Conservation (phyloP, 2,113 vertebrate species). For the Enhydra lutris region DNA sequence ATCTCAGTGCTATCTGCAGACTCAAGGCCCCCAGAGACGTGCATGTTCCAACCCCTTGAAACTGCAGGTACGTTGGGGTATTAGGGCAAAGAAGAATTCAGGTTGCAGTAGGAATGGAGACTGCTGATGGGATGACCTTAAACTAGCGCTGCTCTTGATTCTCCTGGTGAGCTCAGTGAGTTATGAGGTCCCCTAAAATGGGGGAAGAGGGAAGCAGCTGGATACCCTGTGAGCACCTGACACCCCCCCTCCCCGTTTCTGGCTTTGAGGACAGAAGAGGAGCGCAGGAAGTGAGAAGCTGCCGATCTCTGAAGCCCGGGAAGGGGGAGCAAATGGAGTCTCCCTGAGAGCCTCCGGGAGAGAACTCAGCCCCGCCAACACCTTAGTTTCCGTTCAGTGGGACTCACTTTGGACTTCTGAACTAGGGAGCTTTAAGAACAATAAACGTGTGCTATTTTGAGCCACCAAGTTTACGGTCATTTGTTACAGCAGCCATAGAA, state of each 20-base stretch:
- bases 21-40: background rate
- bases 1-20: background rate
- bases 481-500: background rate
- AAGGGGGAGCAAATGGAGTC: background rate
- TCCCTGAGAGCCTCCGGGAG: background rate
- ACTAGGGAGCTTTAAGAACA: background rate
- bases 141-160: background rate
- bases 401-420: background rate
- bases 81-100: background rate
- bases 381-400: background rate
- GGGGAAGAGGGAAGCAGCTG: background rate
- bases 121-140: background rate
- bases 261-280: background rate
- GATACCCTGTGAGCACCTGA: background rate
- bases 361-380: background rate
- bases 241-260: background rate
- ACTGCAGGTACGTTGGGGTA: background rate
- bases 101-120: background rate
- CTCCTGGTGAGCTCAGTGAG: background rate
- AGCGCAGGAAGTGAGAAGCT: accelerated
- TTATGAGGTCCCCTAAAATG: background rate
- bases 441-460: background rate
- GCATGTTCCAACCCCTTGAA: background rate
- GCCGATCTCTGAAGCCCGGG: background rate
- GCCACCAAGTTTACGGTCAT: background rate